A percentile compares a stretch with the other conserved stretches of the same genome.
Evolutionary conservation across 1,140 invertebrate species (phyloP).

Genomic region (Drepana arcuata): DNA sequence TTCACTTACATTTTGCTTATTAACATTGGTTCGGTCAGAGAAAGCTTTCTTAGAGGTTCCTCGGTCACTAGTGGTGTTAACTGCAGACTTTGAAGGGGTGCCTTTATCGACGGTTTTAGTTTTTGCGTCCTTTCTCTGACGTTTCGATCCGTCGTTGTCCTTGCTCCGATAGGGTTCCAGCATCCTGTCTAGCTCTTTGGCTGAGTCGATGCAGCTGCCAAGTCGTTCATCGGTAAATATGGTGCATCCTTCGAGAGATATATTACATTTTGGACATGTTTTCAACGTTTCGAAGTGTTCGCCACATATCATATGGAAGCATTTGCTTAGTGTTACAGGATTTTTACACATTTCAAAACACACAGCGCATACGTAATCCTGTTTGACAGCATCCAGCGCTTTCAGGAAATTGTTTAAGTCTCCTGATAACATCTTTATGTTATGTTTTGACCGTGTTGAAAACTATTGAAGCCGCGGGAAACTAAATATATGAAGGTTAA

Average conservation of each 20-base stretch:
- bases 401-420: slow-evolving; percentile 35
- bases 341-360: slow-evolving; percentile 45
- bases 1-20: too few species aligned
- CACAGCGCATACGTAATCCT: slow-evolving; percentile 44
- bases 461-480: too few species aligned
- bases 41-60: slow-evolving; percentile 11
- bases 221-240: slow-evolving; percentile 30
- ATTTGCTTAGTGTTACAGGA: slow-evolving; percentile 47
- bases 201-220: slow-evolving; percentile 24
- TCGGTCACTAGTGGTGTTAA: too few species aligned
- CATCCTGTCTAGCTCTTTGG: slow-evolving; percentile 32
- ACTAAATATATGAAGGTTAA: too few species aligned
- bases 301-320: slow-evolving; percentile 53
- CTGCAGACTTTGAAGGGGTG: neutral
- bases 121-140: slow-evolving; percentile 15
- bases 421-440: slow-evolving; percentile 31
- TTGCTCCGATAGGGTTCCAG: slow-evolving; percentile 16
- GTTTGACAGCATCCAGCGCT: slow-evolving; percentile 42
- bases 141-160: slow-evolving; percentile 1
- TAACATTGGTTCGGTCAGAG: slow-evolving; percentile 11
- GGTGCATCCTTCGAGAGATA: slow-evolving; percentile 23
- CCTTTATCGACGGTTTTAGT: slow-evolving; percentile 1
- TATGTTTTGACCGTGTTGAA: too few species aligned
- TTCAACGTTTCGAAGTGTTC: slow-evolving; percentile 38
- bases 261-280: slow-evolving; percentile 42